Evolutionary conservation across 2,888 invertebrate species (phyloP).

Genomic region (Torymus texanus): DNA sequence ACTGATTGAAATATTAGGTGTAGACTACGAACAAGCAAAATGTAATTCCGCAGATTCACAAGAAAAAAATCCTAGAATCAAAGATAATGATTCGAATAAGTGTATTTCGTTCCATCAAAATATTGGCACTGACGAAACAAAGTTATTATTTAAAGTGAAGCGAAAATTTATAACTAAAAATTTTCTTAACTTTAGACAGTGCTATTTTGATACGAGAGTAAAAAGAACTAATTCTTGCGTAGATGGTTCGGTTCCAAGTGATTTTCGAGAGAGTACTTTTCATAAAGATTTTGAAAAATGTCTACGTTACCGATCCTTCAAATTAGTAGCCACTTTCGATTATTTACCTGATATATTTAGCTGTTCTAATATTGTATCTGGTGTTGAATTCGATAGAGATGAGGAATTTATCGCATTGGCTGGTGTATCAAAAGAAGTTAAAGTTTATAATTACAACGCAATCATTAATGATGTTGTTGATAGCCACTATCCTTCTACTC

Average conservation of each 20-base stretch:
- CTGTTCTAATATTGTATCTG: conserved; percentile 90
- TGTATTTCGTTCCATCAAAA: not conserved
- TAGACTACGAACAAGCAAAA: too few species aligned
- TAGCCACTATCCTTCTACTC: conserved; percentile 93
- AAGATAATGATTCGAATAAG: too few species aligned
- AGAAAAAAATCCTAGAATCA: too few species aligned
- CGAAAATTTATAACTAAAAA: conserved; percentile 86
- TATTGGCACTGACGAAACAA: conserved; percentile 67
- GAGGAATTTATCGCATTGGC: conserved; percentile 97
- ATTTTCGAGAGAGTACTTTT: conserved; percentile 80
- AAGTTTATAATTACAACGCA: conserved; percentile 92
- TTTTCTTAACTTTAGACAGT: conserved; percentile 92
- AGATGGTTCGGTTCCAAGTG: conserved; percentile 73
- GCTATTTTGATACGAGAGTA: conserved; percentile 87
- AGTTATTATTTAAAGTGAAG: conserved; percentile 79
- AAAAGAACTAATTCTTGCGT: conserved; percentile 82
- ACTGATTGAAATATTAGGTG: too few species aligned
- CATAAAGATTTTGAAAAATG: conserved; percentile 91
- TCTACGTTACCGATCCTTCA: conserved; percentile 85
- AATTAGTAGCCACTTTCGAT: conserved; percentile 89
- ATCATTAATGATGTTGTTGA: conserved; percentile 91
- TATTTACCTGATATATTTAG: conserved; percentile 93
- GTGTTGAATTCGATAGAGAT: conserved; percentile 97
- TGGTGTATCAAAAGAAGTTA: conserved; percentile 95
- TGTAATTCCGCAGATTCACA: too few species aligned